phyloP scores from a whole-genome alignment of 2,797 vertebrate genomes.

The Natrix natrix region DNA sequence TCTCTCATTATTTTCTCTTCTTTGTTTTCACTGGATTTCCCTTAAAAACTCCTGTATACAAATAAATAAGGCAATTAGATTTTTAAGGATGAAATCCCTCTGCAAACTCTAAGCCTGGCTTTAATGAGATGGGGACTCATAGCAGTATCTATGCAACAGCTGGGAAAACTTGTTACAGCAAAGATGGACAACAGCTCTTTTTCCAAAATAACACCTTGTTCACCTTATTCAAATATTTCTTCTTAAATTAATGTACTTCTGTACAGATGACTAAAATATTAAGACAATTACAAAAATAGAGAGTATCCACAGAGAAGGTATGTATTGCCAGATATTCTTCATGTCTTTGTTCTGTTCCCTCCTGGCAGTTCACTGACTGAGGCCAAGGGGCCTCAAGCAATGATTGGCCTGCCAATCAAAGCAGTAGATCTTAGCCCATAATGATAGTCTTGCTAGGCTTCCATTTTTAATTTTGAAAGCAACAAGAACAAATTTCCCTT shows the following conservation, averaged over 20 bases:
- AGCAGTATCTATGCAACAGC: background rate
- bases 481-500: constrained; percentile 5
- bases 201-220: background rate
- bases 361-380: background rate
- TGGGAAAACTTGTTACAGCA: background rate
- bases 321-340: background rate
- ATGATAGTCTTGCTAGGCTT: constrained; percentile 5
- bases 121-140: background rate
- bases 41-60: accelerated
- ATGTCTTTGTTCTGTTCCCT: background rate
- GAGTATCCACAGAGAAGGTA: background rate
- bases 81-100: background rate
- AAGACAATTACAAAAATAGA: background rate
- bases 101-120: background rate
- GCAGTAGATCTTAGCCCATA: background rate
- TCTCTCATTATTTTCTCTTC: background rate
- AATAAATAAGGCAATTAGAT: background rate
- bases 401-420: background rate
- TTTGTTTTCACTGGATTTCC: accelerated
- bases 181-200: background rate
- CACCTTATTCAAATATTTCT: background rate
- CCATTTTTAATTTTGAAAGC: constrained; percentile 15
- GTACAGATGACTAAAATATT: background rate
- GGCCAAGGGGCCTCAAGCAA: constrained; percentile 18
- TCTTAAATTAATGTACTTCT: background rate